Conservation (phyloP, 1,140 invertebrate genomes). For the Dendroctonus ponderosae region DNA sequence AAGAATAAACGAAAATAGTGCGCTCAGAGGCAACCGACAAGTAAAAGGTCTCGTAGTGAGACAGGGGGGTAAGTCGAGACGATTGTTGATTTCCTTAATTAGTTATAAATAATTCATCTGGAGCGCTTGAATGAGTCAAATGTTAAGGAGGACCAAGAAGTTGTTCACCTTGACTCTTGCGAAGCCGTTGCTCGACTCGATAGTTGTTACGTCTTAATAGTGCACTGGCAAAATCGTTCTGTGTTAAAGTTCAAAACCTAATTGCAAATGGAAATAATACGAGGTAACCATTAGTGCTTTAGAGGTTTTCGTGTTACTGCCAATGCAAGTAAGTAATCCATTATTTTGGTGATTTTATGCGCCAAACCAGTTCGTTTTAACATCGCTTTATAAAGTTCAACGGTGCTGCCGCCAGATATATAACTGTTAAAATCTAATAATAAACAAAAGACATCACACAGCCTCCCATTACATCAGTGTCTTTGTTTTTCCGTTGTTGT, state of each 20-base stretch:
- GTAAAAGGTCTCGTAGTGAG: constrained; percentile 19
- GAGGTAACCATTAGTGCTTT: neutral
- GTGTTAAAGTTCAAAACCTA: constrained; percentile 25
- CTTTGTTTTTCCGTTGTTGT: constrained; percentile 12
- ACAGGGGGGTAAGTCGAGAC: constrained; percentile 20
- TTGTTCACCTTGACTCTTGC: constrained; percentile 29
- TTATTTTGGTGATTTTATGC: neutral
- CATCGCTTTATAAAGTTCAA: constrained; percentile 17
- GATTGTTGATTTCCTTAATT: constrained; percentile 8
- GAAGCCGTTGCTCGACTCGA: constrained; percentile 20
- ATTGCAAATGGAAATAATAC: neutral
- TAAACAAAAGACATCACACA: constrained; percentile 23
- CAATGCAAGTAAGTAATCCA: neutral
- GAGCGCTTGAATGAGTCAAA: constrained; percentile 10
- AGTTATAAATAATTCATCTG: constrained; percentile 7
- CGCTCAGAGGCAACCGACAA: constrained; percentile 14
- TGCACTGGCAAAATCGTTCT: constrained; percentile 17
- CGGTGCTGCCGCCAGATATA: constrained; percentile 13
- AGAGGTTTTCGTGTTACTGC: neutral
- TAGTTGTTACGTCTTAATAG: constrained; percentile 28
- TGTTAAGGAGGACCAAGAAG: constrained; percentile 14
- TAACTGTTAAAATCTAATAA: constrained; percentile 30
- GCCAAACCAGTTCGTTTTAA: constrained; percentile 1
- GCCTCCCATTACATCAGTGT: constrained; percentile 6
- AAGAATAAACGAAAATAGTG: constrained; percentile 26